Evolutionary conservation across 2,797 vertebrate genomes (phyloP).

Genomic region (Falco naumanni): DNA sequence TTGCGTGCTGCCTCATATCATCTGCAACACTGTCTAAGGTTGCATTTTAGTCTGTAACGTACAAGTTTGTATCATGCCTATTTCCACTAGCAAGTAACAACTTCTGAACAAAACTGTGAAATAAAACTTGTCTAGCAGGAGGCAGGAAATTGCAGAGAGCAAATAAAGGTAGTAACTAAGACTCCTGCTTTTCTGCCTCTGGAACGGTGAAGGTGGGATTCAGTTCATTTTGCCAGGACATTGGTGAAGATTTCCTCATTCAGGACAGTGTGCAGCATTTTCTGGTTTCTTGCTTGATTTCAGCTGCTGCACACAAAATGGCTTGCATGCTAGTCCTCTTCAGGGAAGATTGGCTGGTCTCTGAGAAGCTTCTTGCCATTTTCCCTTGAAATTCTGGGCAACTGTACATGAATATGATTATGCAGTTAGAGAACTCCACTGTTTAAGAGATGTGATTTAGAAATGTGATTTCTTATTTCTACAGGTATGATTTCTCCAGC

Average conservation of each 20-base stretch:
- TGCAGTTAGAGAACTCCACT: neutral
- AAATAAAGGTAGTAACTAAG: neutral
- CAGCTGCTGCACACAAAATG: neutral
- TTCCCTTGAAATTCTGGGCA: neutral
- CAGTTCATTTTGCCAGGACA: neutral
- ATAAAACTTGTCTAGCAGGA: neutral
- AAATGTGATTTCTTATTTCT: conserved; percentile 9
- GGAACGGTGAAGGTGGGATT: neutral
- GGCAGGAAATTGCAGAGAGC: neutral
- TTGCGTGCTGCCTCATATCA: neutral
- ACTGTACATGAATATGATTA: neutral
- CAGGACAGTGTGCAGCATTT: neutral
- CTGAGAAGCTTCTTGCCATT: neutral
- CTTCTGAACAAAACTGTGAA: neutral
- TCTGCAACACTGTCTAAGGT: neutral
- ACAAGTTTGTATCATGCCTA: neutral
- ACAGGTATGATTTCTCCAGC: conserved; percentile 73
- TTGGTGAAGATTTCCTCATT: neutral
- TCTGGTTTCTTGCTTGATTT: neutral
- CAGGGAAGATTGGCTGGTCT: neutral
- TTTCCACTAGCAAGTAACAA: neutral
- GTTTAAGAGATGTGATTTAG: neutral
- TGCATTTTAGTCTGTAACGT: neutral
- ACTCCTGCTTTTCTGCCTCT: neutral
- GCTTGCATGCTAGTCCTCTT: neutral